Conservation (phyloP, 1,140 invertebrate species). For the Dysdera silvatica region DNA sequence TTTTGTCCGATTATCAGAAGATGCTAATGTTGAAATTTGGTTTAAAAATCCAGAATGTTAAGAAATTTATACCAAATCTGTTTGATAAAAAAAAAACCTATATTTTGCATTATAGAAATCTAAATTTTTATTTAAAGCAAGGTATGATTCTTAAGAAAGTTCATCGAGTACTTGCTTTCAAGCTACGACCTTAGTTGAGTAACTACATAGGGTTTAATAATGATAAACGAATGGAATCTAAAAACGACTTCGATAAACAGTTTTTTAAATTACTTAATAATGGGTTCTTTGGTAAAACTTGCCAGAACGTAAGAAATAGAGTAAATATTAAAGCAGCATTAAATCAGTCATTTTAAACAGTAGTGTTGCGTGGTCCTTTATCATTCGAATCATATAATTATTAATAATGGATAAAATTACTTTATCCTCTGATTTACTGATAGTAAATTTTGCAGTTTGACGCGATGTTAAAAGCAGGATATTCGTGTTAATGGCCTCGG, state of each 20-base stretch:
- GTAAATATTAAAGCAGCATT: constrained; percentile 40
- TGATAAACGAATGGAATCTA: constrained; percentile 30
- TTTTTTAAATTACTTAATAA: constrained; percentile 46
- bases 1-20: too few relatives aligned
- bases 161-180: constrained; percentile 46
- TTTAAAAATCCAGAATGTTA: too few relatives aligned
- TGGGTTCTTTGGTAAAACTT: constrained; percentile 47
- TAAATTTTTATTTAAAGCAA: constrained; percentile 45
- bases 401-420: too few relatives aligned
- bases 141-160: constrained; percentile 48
- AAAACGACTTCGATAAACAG: constrained; percentile 35
- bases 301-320: constrained; percentile 47
- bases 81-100: constrained; percentile 42
- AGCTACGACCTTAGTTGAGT: constrained; percentile 47
- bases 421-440: too few relatives aligned
- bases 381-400: too few relatives aligned
- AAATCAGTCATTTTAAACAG: constrained; percentile 34
- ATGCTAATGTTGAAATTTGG: too few relatives aligned
- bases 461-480: too few relatives aligned
- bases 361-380: too few relatives aligned
- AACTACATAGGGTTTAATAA: constrained; percentile 46
- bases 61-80: constrained; percentile 17
- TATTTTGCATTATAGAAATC: constrained; percentile 47
- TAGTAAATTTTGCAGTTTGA: too few relatives aligned
- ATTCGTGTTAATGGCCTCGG: too few relatives aligned